A percentile compares a stretch with the other conserved stretches of the same genome.
These are phyloP conservation scores for Tiaroga cobitis DNA, from an alignment of 2,797 vertebrate genomes.

Conservation along the genomic window DNA sequence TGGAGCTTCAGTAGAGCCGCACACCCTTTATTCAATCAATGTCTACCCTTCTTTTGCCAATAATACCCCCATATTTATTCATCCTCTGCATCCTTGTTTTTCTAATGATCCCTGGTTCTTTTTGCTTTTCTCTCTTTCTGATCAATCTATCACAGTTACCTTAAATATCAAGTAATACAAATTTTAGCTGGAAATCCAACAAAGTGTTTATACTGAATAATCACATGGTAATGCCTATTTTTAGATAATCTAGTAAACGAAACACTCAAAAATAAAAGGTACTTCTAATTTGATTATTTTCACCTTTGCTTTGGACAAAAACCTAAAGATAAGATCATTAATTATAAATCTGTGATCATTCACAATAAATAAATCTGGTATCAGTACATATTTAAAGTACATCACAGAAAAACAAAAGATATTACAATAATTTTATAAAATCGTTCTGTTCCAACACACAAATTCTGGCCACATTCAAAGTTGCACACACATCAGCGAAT, in stretches of 20 bases:
- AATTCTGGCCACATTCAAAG: not conserved
- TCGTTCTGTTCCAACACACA: not conserved
- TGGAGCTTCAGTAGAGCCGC: constrained; percentile 21
- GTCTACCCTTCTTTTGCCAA: constrained; percentile 12
- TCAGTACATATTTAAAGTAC: not conserved
- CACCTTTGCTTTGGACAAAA: not conserved
- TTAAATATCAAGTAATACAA: not conserved
- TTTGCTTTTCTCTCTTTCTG: not conserved
- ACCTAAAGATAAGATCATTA: not conserved
- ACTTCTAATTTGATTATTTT: not conserved
- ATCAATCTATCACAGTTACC: not conserved
- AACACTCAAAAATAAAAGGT: not conserved
- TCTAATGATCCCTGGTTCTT: constrained; percentile 53
- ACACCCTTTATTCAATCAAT: not conserved
- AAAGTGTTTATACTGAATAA: not conserved
- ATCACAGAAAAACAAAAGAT: not conserved
- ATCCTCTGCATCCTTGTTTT: constrained; percentile 59
- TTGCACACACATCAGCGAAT: not conserved
- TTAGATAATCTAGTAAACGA: not conserved
- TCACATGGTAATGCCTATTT: not conserved
- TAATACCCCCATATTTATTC: not conserved
- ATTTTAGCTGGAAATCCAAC: not conserved
- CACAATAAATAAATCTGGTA: not conserved
- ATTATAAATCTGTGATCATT: not conserved
- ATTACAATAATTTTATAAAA: not conserved